Conservation (phyloP, 2,888 invertebrate species). For the Xylota sylvarum region DNA sequence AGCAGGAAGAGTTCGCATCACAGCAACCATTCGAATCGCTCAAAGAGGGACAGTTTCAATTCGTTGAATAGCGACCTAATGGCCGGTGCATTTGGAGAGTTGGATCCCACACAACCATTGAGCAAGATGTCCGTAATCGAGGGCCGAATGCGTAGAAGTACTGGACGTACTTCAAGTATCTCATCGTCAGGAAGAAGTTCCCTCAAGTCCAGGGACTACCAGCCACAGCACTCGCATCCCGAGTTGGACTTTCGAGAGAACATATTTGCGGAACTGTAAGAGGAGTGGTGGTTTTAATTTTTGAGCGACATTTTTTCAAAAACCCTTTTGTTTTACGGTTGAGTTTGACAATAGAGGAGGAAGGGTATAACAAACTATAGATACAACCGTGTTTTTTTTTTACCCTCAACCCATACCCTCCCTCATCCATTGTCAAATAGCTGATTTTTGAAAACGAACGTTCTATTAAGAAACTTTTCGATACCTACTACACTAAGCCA, state of each 20-base stretch:
- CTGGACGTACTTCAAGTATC: constrained; percentile 81
- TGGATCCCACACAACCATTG: constrained; percentile 83
- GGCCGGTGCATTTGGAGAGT: constrained; percentile 83
- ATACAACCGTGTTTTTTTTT: neutral
- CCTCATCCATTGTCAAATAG: constrained; percentile 15
- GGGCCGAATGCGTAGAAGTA: constrained; percentile 82
- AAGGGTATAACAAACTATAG: neutral
- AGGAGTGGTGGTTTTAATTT: constrained; percentile 73
- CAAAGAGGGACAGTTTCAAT: constrained; percentile 83
- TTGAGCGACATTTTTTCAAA: constrained; percentile 39
- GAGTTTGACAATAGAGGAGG: constrained; percentile 8
- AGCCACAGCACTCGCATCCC: constrained; percentile 82
- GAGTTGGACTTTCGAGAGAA: constrained; percentile 84
- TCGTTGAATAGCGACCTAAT: constrained; percentile 83
- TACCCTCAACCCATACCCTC: neutral
- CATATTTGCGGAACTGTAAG: constrained; percentile 84
- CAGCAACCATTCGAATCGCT: constrained; percentile 67
- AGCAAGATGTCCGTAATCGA: constrained; percentile 84
- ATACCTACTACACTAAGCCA: constrained; percentile 13
- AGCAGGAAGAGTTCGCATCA: constrained; percentile 82
- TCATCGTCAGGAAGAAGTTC: constrained; percentile 83
- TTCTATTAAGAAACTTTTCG: constrained; percentile 1
- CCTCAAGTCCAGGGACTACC: constrained; percentile 83
- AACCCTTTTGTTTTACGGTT: constrained; percentile 35
- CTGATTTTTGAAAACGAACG: constrained; percentile 48